Evolutionary conservation across 1,140 invertebrate genomes (phyloP), one percentile per base, ranked within the genome.

Genomic region (Drosophila persimilis): DNA sequence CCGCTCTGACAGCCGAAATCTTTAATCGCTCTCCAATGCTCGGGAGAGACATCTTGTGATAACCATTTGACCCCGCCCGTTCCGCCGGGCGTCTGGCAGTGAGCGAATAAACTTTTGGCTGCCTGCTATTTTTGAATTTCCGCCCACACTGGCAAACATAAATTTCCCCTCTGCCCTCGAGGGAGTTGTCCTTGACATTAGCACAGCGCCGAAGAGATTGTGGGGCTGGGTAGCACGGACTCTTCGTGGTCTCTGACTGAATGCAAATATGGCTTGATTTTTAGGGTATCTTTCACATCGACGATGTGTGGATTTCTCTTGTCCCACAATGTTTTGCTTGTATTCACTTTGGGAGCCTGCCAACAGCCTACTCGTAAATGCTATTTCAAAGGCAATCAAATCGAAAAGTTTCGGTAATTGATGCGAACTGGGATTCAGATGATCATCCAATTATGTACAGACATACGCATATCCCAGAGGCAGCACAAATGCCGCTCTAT

Each of bases 21-120:
- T 85, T 85, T 85, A 85, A 85, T 85, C 81, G 81, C 77, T 74
- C 44, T 73, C 77, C 61, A 85, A 85, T 67, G 73, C 81, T 81
- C 81, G 24, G 58, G 81, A 75, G 81, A 81, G 64, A 80, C 81
- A 77, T 72, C 73, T 58, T 59, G 62, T 69, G 81, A 85, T 85
- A 85, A 78, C 71, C 77, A 86, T 86, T 71, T 77, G 81, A 85
- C 81, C 80, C 35, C 5, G 11, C 11, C 11, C 11, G 11, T 13
- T 3, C 9, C 8, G 2, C 8, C 7, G 29, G 7, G 20, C 20
- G 20, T 20, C 2, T 20, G 20, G 1, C 1, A 20, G 20, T 20
- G 31, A 62, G 59, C 51, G 65, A 53, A 60, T 54, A 65, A 73
- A 64, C 60, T 73, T 73, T 73, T 73, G 71, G 65, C 60, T 64